Base-by-base conservation (phyloP, 1,140 invertebrate genomes). In the Ceratosolen fusciceps region DNA sequence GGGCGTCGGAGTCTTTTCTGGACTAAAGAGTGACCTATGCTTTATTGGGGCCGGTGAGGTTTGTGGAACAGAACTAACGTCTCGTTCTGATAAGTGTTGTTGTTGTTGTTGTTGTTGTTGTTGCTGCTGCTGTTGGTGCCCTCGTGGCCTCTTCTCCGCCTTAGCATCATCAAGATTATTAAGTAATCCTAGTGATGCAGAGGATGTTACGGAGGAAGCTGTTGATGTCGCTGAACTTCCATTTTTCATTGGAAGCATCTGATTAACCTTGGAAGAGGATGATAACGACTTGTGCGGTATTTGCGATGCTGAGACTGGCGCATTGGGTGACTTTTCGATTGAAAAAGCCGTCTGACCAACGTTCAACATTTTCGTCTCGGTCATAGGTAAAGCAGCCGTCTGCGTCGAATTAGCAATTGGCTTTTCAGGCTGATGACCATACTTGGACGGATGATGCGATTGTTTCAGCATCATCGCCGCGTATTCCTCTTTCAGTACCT, bases 1-100 rank as follows among this genome's bases (percentile, higher is more conserved):
- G 0, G 67, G 52, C 1, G 70, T 62, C 56, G 87, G 83, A 16
- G 87, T 83, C 83, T 91, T 91, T 74, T 92, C 91, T 0, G 92
- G 92, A 67, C 92, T 92, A 80, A 93, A 93, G 0, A 91, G 74
- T 0, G 90, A 91, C 62, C 85, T 89, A 2, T 87, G 85, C 71
- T 86, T 86, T 0, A 65, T 62, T 7, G 71, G 60, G 3, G 56
- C 68, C 31, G 82, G 81, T 10, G 82, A 80, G 2, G 83, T 79
- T 43, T 86, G 85, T 9, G 85, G 34, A 2, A 76, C 43, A 19
- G 82, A 80, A 49, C 82, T 83, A 26, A 29, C 67, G 70, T 52
- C 5, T 80, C 79, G 10, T 47, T 62, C 12, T 73, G 74, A 70
- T 60, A 60, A 2, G 70, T 87, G 49, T 21, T 52, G 31, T 12